phyloP scores from a whole-genome alignment of 2,113 vertebrate genomes.

The Otis tarda region DNA sequence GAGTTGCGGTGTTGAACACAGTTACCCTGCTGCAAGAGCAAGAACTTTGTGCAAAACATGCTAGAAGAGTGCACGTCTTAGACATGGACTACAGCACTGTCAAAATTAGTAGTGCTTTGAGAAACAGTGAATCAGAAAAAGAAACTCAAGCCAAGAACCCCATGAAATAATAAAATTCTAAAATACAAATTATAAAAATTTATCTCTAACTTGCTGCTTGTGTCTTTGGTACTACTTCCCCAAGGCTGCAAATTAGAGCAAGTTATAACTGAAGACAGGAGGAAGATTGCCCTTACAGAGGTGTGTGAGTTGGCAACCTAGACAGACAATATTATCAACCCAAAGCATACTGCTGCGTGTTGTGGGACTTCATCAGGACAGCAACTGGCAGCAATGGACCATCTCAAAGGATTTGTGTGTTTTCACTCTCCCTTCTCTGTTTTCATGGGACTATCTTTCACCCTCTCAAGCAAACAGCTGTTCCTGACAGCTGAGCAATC shows the following conservation, averaged over 20 bases:
- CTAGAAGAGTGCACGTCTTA: neutral
- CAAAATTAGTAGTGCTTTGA: neutral
- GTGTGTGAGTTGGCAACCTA: neutral
- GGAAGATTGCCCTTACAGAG: neutral
- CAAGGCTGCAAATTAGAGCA: neutral
- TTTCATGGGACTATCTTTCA: neutral
- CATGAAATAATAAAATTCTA: neutral
- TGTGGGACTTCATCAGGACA: neutral
- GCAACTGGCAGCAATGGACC: neutral
- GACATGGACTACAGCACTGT: neutral
- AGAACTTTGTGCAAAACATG: neutral
- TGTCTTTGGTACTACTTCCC: neutral
- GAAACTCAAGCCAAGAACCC: neutral
- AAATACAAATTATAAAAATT: neutral
- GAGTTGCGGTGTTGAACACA: neutral
- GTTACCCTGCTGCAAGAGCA: neutral
- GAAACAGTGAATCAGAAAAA: neutral
- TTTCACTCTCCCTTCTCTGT: neutral
- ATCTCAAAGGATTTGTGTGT: neutral
- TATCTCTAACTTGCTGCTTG: neutral
- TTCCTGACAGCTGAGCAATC: neutral
- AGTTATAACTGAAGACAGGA: neutral
- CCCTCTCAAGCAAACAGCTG: neutral
- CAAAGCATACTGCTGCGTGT: neutral
- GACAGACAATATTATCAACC: neutral